Conservation (phyloP, 2,113 vertebrate species). For the Pseudopipra pipra region DNA sequence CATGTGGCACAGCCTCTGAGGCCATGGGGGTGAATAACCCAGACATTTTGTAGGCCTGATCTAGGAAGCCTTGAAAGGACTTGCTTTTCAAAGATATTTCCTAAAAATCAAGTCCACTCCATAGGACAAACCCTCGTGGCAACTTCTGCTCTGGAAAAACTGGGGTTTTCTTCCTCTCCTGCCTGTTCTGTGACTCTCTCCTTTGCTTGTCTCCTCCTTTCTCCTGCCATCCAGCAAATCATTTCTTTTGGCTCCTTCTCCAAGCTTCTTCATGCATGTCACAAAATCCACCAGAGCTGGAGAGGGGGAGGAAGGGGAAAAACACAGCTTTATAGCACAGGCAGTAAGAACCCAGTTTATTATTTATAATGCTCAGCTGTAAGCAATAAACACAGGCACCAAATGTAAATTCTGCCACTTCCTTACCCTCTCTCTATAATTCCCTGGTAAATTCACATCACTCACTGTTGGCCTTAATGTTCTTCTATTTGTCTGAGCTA, state of each 20-base stretch:
- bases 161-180: fast-evolving
- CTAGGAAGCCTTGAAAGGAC: not conserved
- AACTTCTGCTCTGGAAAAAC: not conserved
- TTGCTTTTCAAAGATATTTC: not conserved
- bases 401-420: slow-evolving; percentile 68
- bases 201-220: not conserved
- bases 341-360: slow-evolving; percentile 28
- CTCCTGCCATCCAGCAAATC: not conserved
- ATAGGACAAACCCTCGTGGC: not conserved
- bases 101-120: not conserved
- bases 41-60: not conserved
- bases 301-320: not conserved
- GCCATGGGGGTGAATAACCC: not conserved
- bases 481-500: slow-evolving; percentile 47
- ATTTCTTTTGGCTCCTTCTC: not conserved
- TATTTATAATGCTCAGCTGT: slow-evolving; percentile 64
- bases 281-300: not conserved
- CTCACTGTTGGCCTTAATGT: slow-evolving; percentile 44
- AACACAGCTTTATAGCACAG: not conserved
- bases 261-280: not conserved
- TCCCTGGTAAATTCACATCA: slow-evolving; percentile 55
- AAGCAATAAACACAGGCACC: slow-evolving; percentile 57
- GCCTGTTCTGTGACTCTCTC: not conserved
- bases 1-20: not conserved
- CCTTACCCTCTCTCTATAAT: slow-evolving; percentile 41